phyloP scores from a whole-genome alignment of 2,888 invertebrate species.

The Meloe dianella region DNA sequence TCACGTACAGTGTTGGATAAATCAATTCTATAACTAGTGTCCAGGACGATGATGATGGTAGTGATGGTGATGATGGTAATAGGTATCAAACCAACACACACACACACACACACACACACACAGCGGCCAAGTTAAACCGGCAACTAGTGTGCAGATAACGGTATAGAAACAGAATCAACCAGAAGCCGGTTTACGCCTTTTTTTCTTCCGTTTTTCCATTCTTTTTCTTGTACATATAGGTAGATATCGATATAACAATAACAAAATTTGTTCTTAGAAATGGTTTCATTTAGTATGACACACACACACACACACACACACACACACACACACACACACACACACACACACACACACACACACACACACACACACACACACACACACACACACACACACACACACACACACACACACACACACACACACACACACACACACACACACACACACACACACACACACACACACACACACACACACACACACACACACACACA shows the following conservation, averaged over 20 bases:
- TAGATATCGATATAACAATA: neutral
- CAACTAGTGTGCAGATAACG: constrained; percentile 15
- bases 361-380: too few species aligned
- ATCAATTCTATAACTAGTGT: neutral
- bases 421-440: too few species aligned
- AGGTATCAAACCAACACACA: neutral
- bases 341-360: too few species aligned
- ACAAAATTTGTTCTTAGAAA: neutral
- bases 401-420: too few species aligned
- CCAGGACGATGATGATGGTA: neutral
- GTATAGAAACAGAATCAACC: constrained; percentile 3
- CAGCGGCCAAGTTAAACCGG: constrained; percentile 18
- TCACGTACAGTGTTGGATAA: neutral
- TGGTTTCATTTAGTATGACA: too few species aligned
- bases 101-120: too few species aligned
- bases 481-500: too few species aligned
- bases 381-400: too few species aligned
- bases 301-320: too few species aligned
- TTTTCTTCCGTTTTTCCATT: neutral
- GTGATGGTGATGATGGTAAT: neutral
- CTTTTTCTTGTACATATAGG: neutral
- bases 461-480: too few species aligned
- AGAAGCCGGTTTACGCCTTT: constrained; percentile 3
- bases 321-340: too few species aligned
- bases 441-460: too few species aligned